These are phyloP conservation scores for Ectemnius continuus DNA, from an alignment of 2,888 invertebrate genomes.

Conservation along the genomic window DNA sequence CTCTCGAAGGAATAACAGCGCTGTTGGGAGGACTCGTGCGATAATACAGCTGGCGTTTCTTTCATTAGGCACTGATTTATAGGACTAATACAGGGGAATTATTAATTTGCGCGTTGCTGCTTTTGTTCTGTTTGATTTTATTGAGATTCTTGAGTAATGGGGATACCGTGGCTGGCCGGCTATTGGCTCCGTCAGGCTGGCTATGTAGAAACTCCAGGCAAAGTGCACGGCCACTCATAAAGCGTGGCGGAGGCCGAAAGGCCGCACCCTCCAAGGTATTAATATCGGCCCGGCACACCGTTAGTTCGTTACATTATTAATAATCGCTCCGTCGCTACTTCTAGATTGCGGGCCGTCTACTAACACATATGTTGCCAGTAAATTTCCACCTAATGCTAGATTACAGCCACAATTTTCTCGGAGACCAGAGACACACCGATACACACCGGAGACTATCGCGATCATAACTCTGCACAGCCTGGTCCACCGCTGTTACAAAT, in stretches of 20 bases:
- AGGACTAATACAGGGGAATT: too few species aligned
- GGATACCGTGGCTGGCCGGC: too few species aligned
- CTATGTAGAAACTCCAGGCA: not conserved
- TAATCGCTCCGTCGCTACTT: not conserved
- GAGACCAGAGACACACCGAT: not conserved
- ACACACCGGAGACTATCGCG: not conserved
- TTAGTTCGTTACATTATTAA: constrained; percentile 19
- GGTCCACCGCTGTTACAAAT: not conserved
- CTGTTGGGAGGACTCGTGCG: too few species aligned
- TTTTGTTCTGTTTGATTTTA: too few species aligned
- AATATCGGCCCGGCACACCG: not conserved
- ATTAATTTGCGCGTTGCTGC: too few species aligned
- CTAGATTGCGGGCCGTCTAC: not conserved
- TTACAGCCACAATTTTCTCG: not conserved
- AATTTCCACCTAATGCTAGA: not conserved
- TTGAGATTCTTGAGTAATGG: too few species aligned
- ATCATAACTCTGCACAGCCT: not conserved
- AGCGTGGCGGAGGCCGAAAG: constrained; percentile 3
- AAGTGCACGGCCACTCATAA: not conserved
- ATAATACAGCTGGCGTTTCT: too few species aligned
- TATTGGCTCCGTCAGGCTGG: too few species aligned
- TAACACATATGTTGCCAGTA: not conserved
- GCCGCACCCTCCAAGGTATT: constrained; percentile 2
- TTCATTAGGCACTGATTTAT: too few species aligned
- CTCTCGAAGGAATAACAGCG: too few species aligned